Conservation (phyloP, 2,888 invertebrate genomes). For the Hypena proboscidalis region DNA sequence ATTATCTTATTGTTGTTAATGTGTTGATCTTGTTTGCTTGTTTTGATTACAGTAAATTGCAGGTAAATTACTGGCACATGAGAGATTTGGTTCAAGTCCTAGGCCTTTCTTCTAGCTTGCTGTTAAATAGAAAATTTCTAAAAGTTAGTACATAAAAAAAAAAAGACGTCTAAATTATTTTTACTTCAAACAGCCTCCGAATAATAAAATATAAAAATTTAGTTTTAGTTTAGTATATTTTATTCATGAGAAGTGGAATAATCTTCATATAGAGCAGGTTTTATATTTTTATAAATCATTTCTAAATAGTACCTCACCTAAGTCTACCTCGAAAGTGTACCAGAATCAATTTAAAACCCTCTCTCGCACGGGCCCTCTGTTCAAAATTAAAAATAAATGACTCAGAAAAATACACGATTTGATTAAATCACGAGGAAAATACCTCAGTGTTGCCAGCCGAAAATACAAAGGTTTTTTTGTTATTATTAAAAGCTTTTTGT, state of each 20-base stretch:
- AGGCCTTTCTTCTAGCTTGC: no score
- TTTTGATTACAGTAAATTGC: not conserved
- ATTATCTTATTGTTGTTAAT: slow-evolving; percentile 13
- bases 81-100: no score
- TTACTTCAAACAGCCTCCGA: no score
- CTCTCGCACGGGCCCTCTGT: slow-evolving; percentile 29
- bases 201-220: no score
- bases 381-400: slow-evolving; percentile 80
- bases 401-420: slow-evolving; percentile 77
- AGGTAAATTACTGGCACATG: not conserved
- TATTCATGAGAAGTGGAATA: no score
- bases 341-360: slow-evolving; percentile 34
- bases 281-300: not conserved
- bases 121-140: no score
- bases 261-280: not conserved
- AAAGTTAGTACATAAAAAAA: no score
- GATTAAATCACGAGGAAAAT: slow-evolving; percentile 80
- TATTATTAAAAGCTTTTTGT: slow-evolving; percentile 74
- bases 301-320: not conserved
- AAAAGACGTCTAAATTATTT: no score
- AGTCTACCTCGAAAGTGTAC: slow-evolving; percentile 12
- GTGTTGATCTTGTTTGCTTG: slow-evolving; percentile 7
- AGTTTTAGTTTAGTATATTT: no score
- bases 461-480: slow-evolving; percentile 48
- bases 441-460: slow-evolving; percentile 56